Evolutionary conservation across 2,888 invertebrate genomes (phyloP), one percentile per base, ranked within the genome.

Genomic region (Lithophane leautieri): DNA sequence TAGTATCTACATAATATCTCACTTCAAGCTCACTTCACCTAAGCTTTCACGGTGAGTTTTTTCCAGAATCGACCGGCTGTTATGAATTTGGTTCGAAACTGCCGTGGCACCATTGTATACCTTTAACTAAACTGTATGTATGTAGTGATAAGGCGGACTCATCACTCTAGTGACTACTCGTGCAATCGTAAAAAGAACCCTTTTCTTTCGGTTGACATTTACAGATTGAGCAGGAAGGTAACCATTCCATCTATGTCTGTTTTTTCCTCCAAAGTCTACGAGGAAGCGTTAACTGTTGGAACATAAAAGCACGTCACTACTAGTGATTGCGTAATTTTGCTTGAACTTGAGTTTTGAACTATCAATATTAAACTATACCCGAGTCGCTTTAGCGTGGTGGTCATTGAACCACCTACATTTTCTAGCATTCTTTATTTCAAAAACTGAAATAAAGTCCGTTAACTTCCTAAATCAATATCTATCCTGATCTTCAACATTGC

Each of bases 151-250:
- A 70, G 25, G 44, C 47, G 42, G 34, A 9, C 62, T 50, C 54
- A 67, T 82, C 28, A 61, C 28, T 75, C 54, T 54, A 47, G 76
- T 50, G 25, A 61, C 47, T 67, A 44, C 50, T 12, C 77, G 42
- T 50, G 16, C 22, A 22, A 34, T 34, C 50, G 58, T 60, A 56
- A 60, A 73, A 56, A 44, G 14, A 68, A 70, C 66, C 79, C 83
- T 52, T 78, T 83, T 70, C 56, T 52, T 44, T 22, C 34, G 22
- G 42, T 58, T 52, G 79, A 83, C 70, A 62, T 62, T 78, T 50
- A 83, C 50, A 78, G 65, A 83, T 80, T 44, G 66, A 66, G 50
- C 44, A 61, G 54, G 50, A 78, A 66, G 54, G 60, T 52, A 66
- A 66, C 42, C 8, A 56, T 52, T 82, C 42, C 12, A 66, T 78